Conservation (phyloP, 2,113 vertebrate species). For the Istiophorus platypterus region DNA sequence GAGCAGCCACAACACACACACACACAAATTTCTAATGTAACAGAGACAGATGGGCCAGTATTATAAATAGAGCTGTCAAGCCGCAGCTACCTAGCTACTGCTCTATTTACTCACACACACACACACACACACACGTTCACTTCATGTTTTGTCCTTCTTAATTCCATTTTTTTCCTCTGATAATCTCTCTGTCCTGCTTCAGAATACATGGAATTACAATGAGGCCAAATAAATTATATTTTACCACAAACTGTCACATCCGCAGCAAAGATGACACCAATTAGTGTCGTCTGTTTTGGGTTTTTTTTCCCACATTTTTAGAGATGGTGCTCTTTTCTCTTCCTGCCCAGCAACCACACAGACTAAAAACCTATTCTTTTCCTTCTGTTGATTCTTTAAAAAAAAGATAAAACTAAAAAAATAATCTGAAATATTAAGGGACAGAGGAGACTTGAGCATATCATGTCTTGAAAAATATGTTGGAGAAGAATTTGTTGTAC, state of each 20-base stretch:
- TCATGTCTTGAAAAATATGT: no score
- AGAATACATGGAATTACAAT: background rate
- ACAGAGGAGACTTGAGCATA: no score
- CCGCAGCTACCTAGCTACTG: slow-evolving; percentile 43
- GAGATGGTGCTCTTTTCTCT: no score
- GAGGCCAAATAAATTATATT: background rate
- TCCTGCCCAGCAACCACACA: no score
- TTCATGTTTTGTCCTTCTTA: background rate
- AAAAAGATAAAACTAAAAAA: no score
- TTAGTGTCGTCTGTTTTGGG: background rate
- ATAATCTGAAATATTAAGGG: no score
- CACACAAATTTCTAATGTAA: slow-evolving; percentile 45
- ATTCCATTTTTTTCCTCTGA: background rate
- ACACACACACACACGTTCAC: background rate
- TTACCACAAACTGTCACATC: background rate
- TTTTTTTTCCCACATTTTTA: no score
- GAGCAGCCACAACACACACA: background rate
- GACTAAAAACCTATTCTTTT: no score
- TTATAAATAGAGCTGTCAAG: slow-evolving; percentile 52
- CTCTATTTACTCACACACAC: slow-evolving; percentile 24
- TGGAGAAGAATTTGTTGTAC: no score
- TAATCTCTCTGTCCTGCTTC: background rate
- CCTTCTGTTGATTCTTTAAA: no score
- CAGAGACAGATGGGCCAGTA: slow-evolving; percentile 51
- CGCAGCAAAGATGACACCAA: background rate